A percentile compares a stretch with the other conserved stretches of the same genome.
Conservation (phyloP, 2,113 vertebrate species). For the Odobenus rosmarus region DNA sequence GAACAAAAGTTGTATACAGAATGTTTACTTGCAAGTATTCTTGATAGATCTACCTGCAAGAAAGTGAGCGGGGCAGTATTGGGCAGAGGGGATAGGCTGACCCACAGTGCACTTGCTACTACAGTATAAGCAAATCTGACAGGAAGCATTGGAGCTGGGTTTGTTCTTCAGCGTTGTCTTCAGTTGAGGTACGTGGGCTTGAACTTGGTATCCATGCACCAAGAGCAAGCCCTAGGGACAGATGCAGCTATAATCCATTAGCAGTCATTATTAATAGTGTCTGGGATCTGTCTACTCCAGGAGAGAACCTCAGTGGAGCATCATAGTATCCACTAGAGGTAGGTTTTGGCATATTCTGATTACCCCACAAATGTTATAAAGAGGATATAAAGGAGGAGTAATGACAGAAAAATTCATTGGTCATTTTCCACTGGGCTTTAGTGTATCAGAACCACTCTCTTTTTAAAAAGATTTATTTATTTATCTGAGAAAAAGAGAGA, state of each 20-base stretch:
- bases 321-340: background rate
- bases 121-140: background rate
- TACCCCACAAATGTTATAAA: background rate
- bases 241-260: background rate
- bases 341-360: background rate
- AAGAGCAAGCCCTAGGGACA: background rate
- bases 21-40: background rate
- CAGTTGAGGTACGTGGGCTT: background rate
- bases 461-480: background rate
- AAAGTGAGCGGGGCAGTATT: background rate
- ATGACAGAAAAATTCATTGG: background rate
- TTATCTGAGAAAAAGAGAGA: background rate
- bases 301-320: background rate
- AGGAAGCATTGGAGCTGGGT: background rate
- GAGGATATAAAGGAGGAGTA: background rate
- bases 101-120: background rate
- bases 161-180: background rate
- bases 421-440: background rate
- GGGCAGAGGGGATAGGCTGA: background rate
- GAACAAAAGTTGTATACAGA: background rate
- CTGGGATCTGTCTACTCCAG: background rate
- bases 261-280: background rate
- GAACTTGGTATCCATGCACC: background rate
- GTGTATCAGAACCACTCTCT: background rate
- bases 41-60: background rate